Base-by-base conservation (phyloP, 2,113 vertebrate genomes). In the Callopanchax toddi region DNA sequence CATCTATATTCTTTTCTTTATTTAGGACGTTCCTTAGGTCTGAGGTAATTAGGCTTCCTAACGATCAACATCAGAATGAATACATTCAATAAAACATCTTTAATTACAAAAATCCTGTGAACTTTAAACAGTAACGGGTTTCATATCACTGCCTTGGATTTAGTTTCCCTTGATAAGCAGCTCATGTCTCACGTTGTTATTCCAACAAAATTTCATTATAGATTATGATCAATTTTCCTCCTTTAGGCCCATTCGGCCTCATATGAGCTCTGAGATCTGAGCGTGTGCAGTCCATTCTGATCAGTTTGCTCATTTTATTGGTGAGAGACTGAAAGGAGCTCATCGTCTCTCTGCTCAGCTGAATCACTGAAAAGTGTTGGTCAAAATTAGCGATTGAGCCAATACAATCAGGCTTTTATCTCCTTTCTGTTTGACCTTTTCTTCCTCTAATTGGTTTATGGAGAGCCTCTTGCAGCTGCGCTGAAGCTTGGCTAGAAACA, bases 361-460 rank as follows among this genome's bases (percentile, higher is more conserved):
- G 74, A 82, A 82, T n/a, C 86, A 86, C 77, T 71, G 54, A 72
- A 77, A 86, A 70, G 56, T 77, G 61, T 81, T 83, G 74, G 84
- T 86, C 85, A 82, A 79, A 92, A 88, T 86, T 83, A 83, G 81
- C 85, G 69, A 70, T 57, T 77, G 83, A 83, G 76, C 68, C 78
- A 85, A 78, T 83, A 74, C 75, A 81, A 82, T 86, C 70, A 70
- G 46, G 37, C 78, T 77, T 86, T 87, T 81, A 89, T 90, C 78
- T 83, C 44, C 39, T 57, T 67, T 60, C 75, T 52, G 55, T 43
- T 23, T 85, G 84, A 87, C 88, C 90, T 88, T 89, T 84, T 64
- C 70, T 64, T 68, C 60, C 49, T 55, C 79, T 90, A 91, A 92
- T 89, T 90, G 82, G 80, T 89, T 90, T 71, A 86, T 58, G 57